Evolutionary conservation across 64 coral and sea anemone genomes (phyloP), one percentile per base, ranked within the genome.

Genomic region (Hydrozoanthus tunicans): DNA sequence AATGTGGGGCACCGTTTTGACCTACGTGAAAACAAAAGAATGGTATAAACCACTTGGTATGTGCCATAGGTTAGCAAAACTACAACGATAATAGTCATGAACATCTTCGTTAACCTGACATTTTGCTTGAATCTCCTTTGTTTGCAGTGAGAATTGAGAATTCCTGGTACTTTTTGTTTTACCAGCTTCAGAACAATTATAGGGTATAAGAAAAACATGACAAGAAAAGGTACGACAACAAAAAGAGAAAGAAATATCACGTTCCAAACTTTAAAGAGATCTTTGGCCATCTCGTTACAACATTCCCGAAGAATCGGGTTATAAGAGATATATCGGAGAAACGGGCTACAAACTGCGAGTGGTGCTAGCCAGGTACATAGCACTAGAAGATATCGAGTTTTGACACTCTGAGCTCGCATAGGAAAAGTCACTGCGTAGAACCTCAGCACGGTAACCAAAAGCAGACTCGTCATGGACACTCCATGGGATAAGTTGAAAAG

Each of bases 41-140:
- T 20, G 14, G 67, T 5, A 17, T 43, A 15, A 0, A 66, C 62
- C 13, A 68, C 27, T 52, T 17, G 13, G 32, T 66, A 83, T 3
- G 5, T 64, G 2, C 81, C 61, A 13, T 52, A 83, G 5, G 61
- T 67, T 7, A 83, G 6, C 53, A 83, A 17, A 0, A 83, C 6
- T 3, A 14, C 32, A 2, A 12, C 10, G 15, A 67, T 65, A 14
- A 83, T 83, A 9, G 81, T 66, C 53, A 83, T 53, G 32, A 83
- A 83, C 81, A 83, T 83, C 67, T 66, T 83, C 8, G 81, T 83
- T 53, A 83, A 83, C 17, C 81, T 12, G 12, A 65, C 3, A 15
- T 83, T 83, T 14, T 66, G 81, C n/a, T 68, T 83, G 6, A 11
- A 43, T n/a, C 81, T 64, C 17, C 32, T 68, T 67, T 15, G 4